Evolutionary conservation across 2,113 vertebrate species (phyloP).

Genomic region (Cochlearius cochlearius): DNA sequence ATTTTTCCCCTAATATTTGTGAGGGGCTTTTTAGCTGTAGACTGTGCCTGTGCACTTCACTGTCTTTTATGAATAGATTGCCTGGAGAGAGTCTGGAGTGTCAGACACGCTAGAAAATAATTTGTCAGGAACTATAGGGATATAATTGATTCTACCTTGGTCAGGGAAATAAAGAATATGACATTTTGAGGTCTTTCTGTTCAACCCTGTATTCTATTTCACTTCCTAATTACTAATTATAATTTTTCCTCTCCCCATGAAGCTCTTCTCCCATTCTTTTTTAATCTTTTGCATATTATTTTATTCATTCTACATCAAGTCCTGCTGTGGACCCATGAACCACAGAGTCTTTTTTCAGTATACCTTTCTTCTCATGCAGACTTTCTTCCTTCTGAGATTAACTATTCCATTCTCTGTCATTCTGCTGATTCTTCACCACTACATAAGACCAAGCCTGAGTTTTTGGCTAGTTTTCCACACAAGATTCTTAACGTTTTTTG

Average conservation of each 20-base stretch:
- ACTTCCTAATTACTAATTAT: background rate
- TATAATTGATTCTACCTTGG: background rate
- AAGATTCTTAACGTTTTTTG: background rate
- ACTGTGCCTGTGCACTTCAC: background rate
- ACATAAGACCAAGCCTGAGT: background rate
- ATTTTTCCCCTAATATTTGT: background rate
- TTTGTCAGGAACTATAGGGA: background rate
- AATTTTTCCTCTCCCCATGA: background rate
- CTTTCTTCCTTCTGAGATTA: background rate
- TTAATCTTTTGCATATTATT: background rate
- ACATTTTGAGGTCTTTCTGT: background rate
- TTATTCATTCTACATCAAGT: background rate
- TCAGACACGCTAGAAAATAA: background rate
- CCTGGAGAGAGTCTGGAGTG: background rate
- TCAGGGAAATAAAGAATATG: background rate
- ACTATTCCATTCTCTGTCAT: background rate
- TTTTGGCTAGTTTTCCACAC: background rate
- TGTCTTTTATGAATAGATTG: background rate
- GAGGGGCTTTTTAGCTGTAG: background rate
- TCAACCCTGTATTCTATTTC: background rate
- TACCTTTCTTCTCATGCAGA: background rate
- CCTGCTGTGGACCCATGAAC: background rate
- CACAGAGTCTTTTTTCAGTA: background rate
- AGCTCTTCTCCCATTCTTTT: background rate
- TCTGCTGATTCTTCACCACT: background rate